phyloP scores from a whole-genome alignment of 1,140 invertebrate species.

The Drosophila guanche region DNA sequence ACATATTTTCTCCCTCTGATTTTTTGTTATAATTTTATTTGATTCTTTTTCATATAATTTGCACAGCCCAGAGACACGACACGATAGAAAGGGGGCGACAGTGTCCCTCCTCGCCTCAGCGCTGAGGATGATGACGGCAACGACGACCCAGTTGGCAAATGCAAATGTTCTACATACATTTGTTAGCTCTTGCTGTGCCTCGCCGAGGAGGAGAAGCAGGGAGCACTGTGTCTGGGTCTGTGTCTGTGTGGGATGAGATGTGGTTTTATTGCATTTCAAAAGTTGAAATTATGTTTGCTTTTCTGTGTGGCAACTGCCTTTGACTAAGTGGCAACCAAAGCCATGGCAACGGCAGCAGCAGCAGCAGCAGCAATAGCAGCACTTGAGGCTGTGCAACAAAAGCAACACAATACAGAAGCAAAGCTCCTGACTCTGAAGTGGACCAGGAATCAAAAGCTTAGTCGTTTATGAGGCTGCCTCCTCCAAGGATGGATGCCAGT shows the following conservation, averaged over 20 bases:
- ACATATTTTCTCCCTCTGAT: slow-evolving; percentile 13
- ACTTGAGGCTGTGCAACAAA: slow-evolving; percentile 10
- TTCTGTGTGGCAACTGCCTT: slow-evolving; percentile 54
- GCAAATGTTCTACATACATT: slow-evolving; percentile 56
- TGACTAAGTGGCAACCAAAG: slow-evolving; percentile 57
- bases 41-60: slow-evolving; percentile 31
- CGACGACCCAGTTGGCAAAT: slow-evolving; percentile 46
- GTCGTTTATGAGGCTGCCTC: slow-evolving; percentile 2
- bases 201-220: not conserved
- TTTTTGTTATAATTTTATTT: slow-evolving; percentile 24
- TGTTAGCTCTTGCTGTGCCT: slow-evolving; percentile 12
- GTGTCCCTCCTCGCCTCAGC: no score
- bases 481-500: not conserved
- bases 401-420: slow-evolving; percentile 12
- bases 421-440: not conserved
- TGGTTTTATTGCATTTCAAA: slow-evolving; percentile 63
- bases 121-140: not conserved
- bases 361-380: slow-evolving; percentile 25
- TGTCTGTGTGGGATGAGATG: slow-evolving; percentile 38
- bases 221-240: not conserved
- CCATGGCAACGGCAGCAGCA: slow-evolving; percentile 39
- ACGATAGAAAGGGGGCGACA: slow-evolving; percentile 4
- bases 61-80: slow-evolving; percentile 26
- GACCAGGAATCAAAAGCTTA: slow-evolving; percentile 11
- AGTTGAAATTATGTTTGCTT: slow-evolving; percentile 74